These are phyloP conservation scores for Hippocampus abdominalis DNA, from an alignment of 2,113 vertebrate species.

Conservation along the genomic window DNA sequence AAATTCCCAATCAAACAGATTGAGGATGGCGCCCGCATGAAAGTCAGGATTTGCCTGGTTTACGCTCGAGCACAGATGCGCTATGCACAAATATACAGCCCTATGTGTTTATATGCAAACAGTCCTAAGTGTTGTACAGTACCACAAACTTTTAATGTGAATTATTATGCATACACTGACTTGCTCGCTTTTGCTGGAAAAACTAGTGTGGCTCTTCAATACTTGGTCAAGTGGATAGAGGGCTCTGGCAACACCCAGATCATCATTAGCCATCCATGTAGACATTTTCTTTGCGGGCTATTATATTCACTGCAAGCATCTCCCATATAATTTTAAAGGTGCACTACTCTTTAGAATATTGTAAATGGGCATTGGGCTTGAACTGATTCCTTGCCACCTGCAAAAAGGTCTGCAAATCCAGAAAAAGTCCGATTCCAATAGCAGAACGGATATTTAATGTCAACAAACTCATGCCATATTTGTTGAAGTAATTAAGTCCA, in stretches of 20 bases:
- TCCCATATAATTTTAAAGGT: neutral
- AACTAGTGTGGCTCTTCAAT: neutral
- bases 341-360: neutral
- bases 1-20: too few relatives aligned
- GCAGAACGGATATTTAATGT: neutral
- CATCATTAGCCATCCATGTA: neutral
- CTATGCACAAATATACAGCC: too few relatives aligned
- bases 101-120: too few relatives aligned
- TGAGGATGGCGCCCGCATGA: too few relatives aligned
- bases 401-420: neutral
- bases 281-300: neutral
- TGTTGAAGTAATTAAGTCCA: slow-evolving; percentile 15
- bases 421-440: neutral
- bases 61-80: too few relatives aligned
- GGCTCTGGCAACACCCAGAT: neutral
- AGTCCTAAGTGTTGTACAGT: too few relatives aligned
- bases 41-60: too few relatives aligned
- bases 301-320: neutral
- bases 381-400: neutral
- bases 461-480: neutral
- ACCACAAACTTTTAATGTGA: too few relatives aligned
- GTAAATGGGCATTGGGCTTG: neutral
- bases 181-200: too few relatives aligned
- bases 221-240: neutral
- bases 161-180: too few relatives aligned